Evolutionary conservation across 2,888 invertebrate species (phyloP), one percentile per base, ranked within the genome.

Genomic region (Drosophila neonasuta): DNA sequence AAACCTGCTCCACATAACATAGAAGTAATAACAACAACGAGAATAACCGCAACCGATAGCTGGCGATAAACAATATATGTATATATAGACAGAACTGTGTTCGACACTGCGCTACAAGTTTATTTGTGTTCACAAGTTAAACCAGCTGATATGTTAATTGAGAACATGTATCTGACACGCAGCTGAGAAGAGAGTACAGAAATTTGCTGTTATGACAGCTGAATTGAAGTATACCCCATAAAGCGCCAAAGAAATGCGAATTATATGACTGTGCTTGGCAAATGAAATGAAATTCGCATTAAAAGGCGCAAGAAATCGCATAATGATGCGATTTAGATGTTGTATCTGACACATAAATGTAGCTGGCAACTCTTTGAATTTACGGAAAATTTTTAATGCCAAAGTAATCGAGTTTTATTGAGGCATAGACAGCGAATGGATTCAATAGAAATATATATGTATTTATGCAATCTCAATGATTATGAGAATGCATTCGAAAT

Each of bases 1-100:
- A 65, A 55, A 73, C 58, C 63, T 69, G 73, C 78, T 71, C 77
- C 54, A 77, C 50, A 65, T 74, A 75, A 77, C 50, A 63, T 71
- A 75, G 62, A 63, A 60, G 67, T 48, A 74, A 67, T 30, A 65
- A 15, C 24, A 68, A 29, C 51, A 48, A 17, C 36, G 29, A 46
- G 13, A 24, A 41, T 10, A 56, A 3, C 57, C 24, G 34, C 52
- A 42, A 68, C 34, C n/a, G 36, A 36, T 41, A 67, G 30, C 44
- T 49, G 42, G 42, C 32, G 34, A 8, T 30, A 57, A 42, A 42
- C 10, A 44, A 54, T 54, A 42, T 17, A 30, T 15, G 15, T 32
- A 6, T 11, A 41, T 30, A 54, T 29, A 51, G 17, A 24, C 6
- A 6, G 24, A 24, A 24, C 24, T 24, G 9, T 44, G 42, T 44